Percentiles rank a stretch among this genome's conserved stretches.
Evolutionary conservation across 2,113 vertebrate genomes (phyloP).

Genomic region (Phasianus colchicus): DNA sequence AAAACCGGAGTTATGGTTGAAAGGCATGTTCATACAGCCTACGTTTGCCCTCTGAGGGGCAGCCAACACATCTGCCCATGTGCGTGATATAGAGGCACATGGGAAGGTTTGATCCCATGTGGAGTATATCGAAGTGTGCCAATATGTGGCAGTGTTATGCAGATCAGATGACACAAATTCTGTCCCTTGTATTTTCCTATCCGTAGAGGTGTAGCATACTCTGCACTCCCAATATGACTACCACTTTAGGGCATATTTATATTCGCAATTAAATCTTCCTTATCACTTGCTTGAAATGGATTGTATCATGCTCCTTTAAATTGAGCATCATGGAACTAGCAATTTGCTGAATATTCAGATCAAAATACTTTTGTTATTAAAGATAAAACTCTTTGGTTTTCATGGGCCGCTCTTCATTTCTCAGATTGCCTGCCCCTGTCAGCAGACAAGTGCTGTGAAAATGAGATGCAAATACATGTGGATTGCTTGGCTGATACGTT

Average conservation of each 20-base stretch:
- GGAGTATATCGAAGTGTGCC: background rate
- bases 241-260: background rate
- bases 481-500: accelerated
- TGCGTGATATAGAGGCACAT: accelerated
- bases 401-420: background rate
- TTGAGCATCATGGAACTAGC: accelerated
- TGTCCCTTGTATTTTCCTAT: background rate
- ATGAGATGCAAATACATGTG: accelerated
- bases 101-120: accelerated
- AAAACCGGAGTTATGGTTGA: background rate
- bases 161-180: background rate
- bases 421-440: background rate
- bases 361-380: background rate
- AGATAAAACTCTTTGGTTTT: background rate
- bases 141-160: background rate
- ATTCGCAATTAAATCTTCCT: background rate
- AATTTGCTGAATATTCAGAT: background rate
- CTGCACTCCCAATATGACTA: background rate
- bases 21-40: background rate
- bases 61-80: accelerated
- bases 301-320: accelerated
- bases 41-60: background rate
- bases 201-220: background rate
- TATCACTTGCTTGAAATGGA: background rate
- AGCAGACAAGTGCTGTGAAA: background rate